phyloP scores from a whole-genome alignment of 2,797 vertebrate species.

The Lates japonicus region DNA sequence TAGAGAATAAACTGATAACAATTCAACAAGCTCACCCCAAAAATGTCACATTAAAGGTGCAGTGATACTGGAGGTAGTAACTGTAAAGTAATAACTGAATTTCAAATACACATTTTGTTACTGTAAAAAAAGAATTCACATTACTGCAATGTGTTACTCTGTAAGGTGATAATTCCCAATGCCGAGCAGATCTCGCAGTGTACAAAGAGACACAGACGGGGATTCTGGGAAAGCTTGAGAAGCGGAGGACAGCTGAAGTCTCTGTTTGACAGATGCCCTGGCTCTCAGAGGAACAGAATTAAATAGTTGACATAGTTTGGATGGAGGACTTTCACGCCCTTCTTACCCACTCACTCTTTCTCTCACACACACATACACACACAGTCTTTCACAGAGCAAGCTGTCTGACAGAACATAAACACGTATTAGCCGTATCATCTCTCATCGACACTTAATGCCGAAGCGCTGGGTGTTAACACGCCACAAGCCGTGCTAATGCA shows the following conservation, averaged over 20 bases:
- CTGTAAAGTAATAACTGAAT: neutral
- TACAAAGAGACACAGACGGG: conserved; percentile 18
- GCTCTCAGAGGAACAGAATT: conserved; percentile 61
- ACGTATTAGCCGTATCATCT: conserved; percentile 74
- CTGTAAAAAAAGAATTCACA: neutral
- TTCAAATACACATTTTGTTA: neutral
- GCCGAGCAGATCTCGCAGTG: conserved; percentile 25
- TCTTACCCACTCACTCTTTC: conserved; percentile 45
- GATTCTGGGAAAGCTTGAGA: conserved; percentile 56
- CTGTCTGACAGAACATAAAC: conserved; percentile 76
- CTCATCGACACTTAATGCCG: conserved; percentile 70
- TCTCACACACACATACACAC: conserved; percentile 24
- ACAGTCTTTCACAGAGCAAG: conserved; percentile 30
- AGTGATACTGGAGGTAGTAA: no score
- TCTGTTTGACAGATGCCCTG: conserved; percentile 72
- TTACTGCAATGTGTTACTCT: conserved; percentile 6
- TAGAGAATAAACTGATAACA: no score
- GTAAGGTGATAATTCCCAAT: conserved; percentile 29
- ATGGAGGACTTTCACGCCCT: conserved; percentile 68
- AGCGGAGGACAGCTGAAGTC: conserved; percentile 73
- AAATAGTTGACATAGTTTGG: conserved; percentile 77
- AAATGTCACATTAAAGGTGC: neutral
- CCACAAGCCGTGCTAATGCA: no score
- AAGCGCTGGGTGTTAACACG: conserved; percentile 72
- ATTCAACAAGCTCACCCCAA: no score